Conservation (phyloP, 2,888 invertebrate genomes). For the Drosophila neonasuta region DNA sequence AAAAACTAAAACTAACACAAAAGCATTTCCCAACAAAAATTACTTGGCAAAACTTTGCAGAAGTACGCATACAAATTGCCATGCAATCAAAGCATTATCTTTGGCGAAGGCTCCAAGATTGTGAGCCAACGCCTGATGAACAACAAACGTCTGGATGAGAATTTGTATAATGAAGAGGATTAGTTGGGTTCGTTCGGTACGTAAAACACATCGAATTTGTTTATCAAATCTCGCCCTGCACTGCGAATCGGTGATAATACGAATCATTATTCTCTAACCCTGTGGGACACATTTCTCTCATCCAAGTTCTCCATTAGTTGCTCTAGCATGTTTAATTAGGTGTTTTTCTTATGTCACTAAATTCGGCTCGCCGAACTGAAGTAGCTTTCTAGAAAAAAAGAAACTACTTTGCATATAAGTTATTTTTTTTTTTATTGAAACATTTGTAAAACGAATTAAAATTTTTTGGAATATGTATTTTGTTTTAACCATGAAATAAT, state of each 20-base stretch:
- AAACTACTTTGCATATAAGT: not conserved
- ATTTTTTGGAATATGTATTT: constrained; percentile 61
- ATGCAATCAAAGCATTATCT: constrained; percentile 55
- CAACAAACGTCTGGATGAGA: constrained; percentile 64
- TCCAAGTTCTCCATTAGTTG: constrained; percentile 7
- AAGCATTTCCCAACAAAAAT: constrained; percentile 1
- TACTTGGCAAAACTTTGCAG: constrained; percentile 55
- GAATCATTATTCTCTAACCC: constrained; percentile 25
- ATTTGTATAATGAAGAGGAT: constrained; percentile 69
- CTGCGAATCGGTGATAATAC: constrained; percentile 31
- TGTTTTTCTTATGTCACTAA: constrained; percentile 1
- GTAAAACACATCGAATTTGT: constrained; percentile 38
- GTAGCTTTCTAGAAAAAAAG: not conserved
- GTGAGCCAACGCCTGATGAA: constrained; percentile 48
- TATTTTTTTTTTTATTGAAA: constrained; percentile 30
- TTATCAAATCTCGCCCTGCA: constrained; percentile 16
- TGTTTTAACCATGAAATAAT: constrained; percentile 63
- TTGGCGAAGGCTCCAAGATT: constrained; percentile 70
- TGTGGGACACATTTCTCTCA: constrained; percentile 16
- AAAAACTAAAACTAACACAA: constrained; percentile 12
- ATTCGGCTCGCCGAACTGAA: constrained; percentile 19
- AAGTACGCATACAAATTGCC: constrained; percentile 42
- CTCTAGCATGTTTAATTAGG: constrained; percentile 28
- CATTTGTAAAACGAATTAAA: constrained; percentile 46
- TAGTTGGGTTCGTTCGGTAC: constrained; percentile 55